Conservation (phyloP, 2,797 vertebrate species). For the Alosa sapidissima region DNA sequence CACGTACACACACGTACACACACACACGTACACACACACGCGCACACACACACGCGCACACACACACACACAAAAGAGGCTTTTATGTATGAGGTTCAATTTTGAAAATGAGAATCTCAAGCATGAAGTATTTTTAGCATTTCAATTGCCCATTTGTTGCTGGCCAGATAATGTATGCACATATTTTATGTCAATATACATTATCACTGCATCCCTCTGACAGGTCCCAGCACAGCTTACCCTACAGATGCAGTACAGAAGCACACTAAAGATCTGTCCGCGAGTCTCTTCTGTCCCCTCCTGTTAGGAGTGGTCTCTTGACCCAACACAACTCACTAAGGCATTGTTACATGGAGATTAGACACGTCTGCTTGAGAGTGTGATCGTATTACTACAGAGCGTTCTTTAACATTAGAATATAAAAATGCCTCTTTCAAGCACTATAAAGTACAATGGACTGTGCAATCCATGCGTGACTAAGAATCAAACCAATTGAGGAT, state of each 20-base stretch:
- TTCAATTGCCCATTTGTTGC: constrained; percentile 35
- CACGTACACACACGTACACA: neutral
- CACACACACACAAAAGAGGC: neutral
- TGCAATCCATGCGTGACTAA: neutral
- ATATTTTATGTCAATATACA: constrained; percentile 29
- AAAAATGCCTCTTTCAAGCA: neutral
- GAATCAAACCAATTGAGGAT: neutral
- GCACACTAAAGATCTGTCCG: neutral
- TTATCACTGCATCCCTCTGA: neutral
- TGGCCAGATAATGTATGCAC: constrained; percentile 37
- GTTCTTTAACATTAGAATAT: neutral
- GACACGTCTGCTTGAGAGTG: neutral
- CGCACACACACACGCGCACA: neutral
- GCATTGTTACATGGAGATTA: neutral
- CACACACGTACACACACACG: neutral
- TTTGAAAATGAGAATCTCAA: constrained; percentile 2
- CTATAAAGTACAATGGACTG: neutral
- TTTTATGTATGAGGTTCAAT: constrained; percentile 19
- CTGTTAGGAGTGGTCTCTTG: neutral
- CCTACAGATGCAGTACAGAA: neutral
- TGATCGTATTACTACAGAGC: neutral
- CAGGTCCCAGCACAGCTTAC: neutral
- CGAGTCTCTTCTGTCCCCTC: neutral
- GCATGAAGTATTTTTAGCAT: constrained; percentile 35
- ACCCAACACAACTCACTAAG: neutral